Base-by-base conservation (phyloP, 2,797 vertebrate species). In the Lates japonicus region DNA sequence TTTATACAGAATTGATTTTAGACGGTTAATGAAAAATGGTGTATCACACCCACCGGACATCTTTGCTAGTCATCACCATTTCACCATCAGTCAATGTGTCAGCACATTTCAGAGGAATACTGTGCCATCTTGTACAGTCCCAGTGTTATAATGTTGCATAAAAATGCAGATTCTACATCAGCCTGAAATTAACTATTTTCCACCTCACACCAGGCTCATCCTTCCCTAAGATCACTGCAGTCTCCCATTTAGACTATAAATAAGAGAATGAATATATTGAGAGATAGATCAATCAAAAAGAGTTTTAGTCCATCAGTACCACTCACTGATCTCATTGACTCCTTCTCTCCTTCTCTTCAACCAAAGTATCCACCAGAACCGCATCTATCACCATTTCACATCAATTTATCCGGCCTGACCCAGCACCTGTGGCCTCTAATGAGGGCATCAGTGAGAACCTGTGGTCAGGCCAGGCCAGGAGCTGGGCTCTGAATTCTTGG, bases 341-440 rank as follows among this genome's bases (percentile, higher is more conserved):
- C n/a, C n/a, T n/a, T n/a, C n/a, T n/a, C n/a, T n/a, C n/a, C n/a
- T n/a, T n/a, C n/a, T n/a, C n/a, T n/a, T n/a, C n/a, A n/a, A n/a
- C n/a, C n/a, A n/a, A n/a, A n/a, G n/a, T n/a, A n/a, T n/a, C n/a
- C n/a, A n/a, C n/a, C n/a, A n/a, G n/a, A n/a, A n/a, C n/a, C n/a
- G n/a, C n/a, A 93, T 83, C 92, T 95, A 96, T 96, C 88, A 70
- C 73, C 93, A 92, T 93, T 86, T 77, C n/a, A n/a, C n/a, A n/a
- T n/a, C n/a, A n/a, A n/a, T n/a, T n/a, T n/a, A n/a, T n/a, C n/a
- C n/a, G n/a, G n/a, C n/a, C n/a, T n/a, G n/a, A n/a, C n/a, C n/a
- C n/a, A 90, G 89, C 93, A 90, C 90, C 90, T 90, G 87, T 91
- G 90, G 94, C 66, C 87, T 87, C 79, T 78, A 69, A 77, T 93